Evolutionary conservation across 2,797 vertebrate genomes (phyloP).

Genomic region (Clarias platycephalus): DNA sequence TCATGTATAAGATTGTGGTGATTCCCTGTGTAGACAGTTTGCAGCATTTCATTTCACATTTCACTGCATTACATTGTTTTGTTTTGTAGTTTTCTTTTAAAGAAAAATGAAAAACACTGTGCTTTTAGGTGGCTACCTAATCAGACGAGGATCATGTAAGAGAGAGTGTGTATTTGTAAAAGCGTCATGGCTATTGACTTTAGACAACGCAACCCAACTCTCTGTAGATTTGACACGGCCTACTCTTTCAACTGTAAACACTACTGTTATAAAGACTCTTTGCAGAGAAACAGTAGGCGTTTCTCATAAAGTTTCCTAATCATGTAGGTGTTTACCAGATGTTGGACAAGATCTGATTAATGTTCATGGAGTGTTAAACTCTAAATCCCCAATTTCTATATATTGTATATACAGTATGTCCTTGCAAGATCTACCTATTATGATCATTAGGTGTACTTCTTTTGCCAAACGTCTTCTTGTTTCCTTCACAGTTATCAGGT

Average conservation of each 20-base stretch:
- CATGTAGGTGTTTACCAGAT: conserved; percentile 6
- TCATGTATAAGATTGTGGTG: conserved; percentile 61
- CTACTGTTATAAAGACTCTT: not conserved
- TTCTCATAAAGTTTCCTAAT: conserved; percentile 10
- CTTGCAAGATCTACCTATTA: no score
- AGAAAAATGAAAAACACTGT: conserved; percentile 28
- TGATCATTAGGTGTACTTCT: no score
- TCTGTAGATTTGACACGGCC: not conserved
- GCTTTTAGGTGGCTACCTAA: conserved; percentile 40
- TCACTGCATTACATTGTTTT: no score
- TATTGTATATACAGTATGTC: no score
- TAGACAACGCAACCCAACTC: not conserved
- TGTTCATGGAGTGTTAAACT: not conserved
- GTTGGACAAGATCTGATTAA: not conserved
- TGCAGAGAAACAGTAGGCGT: not conserved
- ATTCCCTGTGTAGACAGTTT: conserved; percentile 54
- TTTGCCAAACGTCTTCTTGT: no score
- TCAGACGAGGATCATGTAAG: not conserved
- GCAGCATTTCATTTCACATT: conserved; percentile 39
- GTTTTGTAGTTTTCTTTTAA: no score
- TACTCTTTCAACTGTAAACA: not conserved
- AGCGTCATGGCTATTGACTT: not conserved
- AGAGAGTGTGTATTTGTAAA: not conserved
- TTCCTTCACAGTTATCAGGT: no score
- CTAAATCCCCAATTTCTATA: no score